Evolutionary conservation across 1,140 invertebrate genomes (phyloP).

Genomic region (Pissodes strobi): DNA sequence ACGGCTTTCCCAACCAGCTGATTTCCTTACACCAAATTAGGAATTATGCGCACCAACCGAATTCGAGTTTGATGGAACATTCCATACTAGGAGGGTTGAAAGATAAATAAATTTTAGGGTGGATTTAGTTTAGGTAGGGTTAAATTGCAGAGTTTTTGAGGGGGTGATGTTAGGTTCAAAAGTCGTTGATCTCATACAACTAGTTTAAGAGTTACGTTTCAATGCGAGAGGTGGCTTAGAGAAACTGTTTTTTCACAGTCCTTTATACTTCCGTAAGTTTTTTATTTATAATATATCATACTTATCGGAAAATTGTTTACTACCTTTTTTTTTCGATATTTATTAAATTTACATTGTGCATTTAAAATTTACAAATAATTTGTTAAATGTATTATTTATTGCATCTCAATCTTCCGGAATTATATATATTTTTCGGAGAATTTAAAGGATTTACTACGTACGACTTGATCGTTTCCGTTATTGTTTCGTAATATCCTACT

Average conservation of each 20-base stretch:
- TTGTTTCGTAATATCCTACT: slow-evolving; percentile 15
- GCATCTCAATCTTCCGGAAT: too few species aligned
- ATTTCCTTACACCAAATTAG: slow-evolving; percentile 95
- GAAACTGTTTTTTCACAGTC: background rate
- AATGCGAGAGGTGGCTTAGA: background rate
- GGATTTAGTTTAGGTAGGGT: slow-evolving; percentile 12
- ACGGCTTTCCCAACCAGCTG: slow-evolving; percentile 89
- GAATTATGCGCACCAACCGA: slow-evolving; percentile 92
- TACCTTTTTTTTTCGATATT: too few species aligned
- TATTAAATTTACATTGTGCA: too few species aligned
- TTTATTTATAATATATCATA: too few species aligned
- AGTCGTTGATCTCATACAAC: slow-evolving; percentile 28
- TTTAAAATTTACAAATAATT: too few species aligned
- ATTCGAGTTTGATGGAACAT: slow-evolving; percentile 64
- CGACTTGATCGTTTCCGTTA: too few species aligned
- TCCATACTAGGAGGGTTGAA: slow-evolving; percentile 62
- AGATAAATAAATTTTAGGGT: slow-evolving; percentile 56
- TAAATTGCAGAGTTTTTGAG: slow-evolving; percentile 12
- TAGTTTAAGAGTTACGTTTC: slow-evolving; percentile 13
- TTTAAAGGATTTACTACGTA: too few species aligned
- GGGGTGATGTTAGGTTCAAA: slow-evolving; percentile 7
- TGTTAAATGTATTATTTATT: too few species aligned
- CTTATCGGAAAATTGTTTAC: too few species aligned
- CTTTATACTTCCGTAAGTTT: too few species aligned
- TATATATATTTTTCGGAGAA: too few species aligned